phyloP scores from a whole-genome alignment of 2,113 vertebrate species.

The Parus major region DNA sequence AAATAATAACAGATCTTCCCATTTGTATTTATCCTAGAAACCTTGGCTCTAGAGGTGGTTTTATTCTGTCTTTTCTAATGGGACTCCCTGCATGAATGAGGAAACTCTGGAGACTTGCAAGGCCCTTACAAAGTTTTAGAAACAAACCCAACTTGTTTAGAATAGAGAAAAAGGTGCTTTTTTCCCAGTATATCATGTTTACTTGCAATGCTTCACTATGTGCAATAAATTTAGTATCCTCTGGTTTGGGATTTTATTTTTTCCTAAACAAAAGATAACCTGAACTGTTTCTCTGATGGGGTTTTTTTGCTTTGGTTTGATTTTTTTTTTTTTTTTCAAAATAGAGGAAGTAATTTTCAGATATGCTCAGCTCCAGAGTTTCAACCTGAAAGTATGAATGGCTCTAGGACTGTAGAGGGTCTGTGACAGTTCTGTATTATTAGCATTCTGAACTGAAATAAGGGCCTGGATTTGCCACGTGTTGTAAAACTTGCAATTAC shows the following conservation, averaged over 20 bases:
- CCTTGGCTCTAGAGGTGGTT: not conserved
- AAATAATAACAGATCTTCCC: not conserved
- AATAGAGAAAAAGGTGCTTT: not conserved
- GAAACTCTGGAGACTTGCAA: not conserved
- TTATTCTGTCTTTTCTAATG: not conserved
- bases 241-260: not conserved
- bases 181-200: not conserved
- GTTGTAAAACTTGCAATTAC: not conserved
- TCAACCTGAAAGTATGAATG: not conserved
- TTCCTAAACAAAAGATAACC: not conserved
- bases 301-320: accelerated
- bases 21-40: not conserved
- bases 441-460: not conserved
- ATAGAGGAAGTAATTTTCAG: not conserved
- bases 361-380: not conserved
- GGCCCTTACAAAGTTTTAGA: not conserved
- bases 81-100: not conserved
- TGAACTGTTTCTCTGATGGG: not conserved
- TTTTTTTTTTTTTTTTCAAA: not conserved
- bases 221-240: not conserved
- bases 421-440: not conserved
- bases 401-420: not conserved
- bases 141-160: not conserved
- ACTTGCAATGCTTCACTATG: not conserved
- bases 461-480: not conserved